phyloP scores from a whole-genome alignment of 1,140 invertebrate genomes.

The Globodera ellingtonae region DNA sequence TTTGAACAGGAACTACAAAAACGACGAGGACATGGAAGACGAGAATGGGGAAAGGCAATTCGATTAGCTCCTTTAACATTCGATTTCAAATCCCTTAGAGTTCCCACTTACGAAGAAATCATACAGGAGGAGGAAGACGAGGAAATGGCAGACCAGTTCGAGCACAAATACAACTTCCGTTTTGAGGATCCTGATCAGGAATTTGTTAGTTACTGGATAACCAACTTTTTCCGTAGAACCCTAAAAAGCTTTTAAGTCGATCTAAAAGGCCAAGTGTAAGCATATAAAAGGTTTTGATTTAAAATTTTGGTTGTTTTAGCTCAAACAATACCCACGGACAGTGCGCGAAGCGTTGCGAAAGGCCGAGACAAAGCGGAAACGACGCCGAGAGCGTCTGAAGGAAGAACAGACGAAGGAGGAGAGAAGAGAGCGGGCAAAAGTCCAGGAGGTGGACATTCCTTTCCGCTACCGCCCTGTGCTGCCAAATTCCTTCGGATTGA shows the following conservation, averaged over 20 bases:
- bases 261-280: too few species aligned
- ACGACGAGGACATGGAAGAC: conserved; percentile 71
- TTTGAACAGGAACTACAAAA: conserved; percentile 78
- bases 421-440: not conserved
- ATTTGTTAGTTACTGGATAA: conserved; percentile 73
- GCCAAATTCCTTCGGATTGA: conserved; percentile 88
- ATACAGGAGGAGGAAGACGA: conserved; percentile 74
- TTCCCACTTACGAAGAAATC: conserved; percentile 70
- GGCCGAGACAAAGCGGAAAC: conserved; percentile 72
- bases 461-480: conserved; percentile 88
- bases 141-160: conserved; percentile 84
- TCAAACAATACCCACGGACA: conserved; percentile 85
- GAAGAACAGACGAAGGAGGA: conserved; percentile 26
- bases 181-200: conserved; percentile 93
- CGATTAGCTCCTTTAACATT: not conserved
- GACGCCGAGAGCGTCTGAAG: conserved; percentile 3
- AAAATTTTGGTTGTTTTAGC: conserved; percentile 66
- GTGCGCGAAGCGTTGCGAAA: conserved; percentile 80
- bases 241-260: too few species aligned
- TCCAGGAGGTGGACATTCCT: conserved; percentile 27
- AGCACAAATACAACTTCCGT: conserved; percentile 91
- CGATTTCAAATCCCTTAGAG: conserved; percentile 24
- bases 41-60: not conserved
- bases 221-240: too few species aligned
- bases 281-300: too few species aligned